These are phyloP conservation scores for Cichladusa arquata DNA, from an alignment of 2,113 vertebrate species.

Conservation along the genomic window DNA sequence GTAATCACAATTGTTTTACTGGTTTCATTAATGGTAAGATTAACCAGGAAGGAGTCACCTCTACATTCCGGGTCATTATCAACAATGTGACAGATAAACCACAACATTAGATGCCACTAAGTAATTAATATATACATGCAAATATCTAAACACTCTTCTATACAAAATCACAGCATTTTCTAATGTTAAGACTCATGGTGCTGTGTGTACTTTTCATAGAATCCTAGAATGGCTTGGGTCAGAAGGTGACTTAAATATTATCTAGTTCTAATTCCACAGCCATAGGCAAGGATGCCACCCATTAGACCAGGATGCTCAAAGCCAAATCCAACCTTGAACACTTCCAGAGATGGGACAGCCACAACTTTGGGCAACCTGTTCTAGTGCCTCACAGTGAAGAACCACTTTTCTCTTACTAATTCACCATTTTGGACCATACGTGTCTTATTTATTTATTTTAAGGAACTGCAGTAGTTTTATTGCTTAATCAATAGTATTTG, in stretches of 20 bases:
- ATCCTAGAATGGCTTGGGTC: background rate
- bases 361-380: background rate
- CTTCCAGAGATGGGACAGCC: background rate
- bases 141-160: background rate
- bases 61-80: background rate
- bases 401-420: background rate
- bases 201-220: background rate
- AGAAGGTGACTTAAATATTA: background rate
- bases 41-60: background rate
- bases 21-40: background rate
- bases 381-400: background rate
- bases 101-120: background rate
- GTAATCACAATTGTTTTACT: fast-evolving
- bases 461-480: background rate
- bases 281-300: background rate
- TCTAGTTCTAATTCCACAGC: background rate
- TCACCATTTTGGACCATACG: background rate
- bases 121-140: background rate
- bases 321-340: background rate
- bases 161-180: background rate
- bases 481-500: background rate
- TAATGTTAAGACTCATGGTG: background rate
- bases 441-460: background rate
- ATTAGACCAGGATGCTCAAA: background rate
- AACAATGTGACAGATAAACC: background rate